A percentile compares a stretch with the other conserved stretches of the same genome.
Conservation (phyloP, 2,113 vertebrate species). For the Circaetus gallicus region DNA sequence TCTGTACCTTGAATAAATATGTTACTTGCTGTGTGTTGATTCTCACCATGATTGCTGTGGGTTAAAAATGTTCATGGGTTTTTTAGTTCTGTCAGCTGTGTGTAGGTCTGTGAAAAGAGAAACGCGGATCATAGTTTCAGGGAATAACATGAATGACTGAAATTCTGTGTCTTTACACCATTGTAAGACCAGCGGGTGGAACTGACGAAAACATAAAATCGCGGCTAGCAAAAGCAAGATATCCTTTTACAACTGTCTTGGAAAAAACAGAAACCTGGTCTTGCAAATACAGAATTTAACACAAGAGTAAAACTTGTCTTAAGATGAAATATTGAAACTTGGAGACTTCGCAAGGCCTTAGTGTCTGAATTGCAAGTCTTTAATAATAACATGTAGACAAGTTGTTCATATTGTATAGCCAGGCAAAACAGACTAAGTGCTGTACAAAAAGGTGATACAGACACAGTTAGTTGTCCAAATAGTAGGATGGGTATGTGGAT, state of each 20-base stretch:
- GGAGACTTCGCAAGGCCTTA: not conserved
- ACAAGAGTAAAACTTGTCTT: not conserved
- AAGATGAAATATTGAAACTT: not conserved
- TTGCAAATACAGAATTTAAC: not conserved
- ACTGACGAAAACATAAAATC: not conserved
- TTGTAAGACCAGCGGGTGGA: not conserved
- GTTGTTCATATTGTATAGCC: not conserved
- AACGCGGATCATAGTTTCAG: not conserved
- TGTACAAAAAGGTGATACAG: not conserved
- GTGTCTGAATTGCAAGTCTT: not conserved
- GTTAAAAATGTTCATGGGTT: not conserved
- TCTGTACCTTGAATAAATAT: not conserved
- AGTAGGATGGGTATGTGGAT: not conserved
- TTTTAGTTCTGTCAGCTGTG: not conserved
- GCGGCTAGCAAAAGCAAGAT: not conserved
- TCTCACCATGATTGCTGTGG: not conserved
- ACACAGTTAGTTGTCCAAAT: not conserved
- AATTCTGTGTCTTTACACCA: not conserved
- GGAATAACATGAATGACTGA: not conserved
- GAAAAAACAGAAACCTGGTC: not conserved
- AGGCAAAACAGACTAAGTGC: not conserved
- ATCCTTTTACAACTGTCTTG: not conserved
- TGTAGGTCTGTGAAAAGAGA: not conserved
- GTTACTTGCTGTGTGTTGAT: not conserved
- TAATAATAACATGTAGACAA: not conserved